phyloP scores from a whole-genome alignment of 2,797 vertebrate species.

The Varecia variegata region DNA sequence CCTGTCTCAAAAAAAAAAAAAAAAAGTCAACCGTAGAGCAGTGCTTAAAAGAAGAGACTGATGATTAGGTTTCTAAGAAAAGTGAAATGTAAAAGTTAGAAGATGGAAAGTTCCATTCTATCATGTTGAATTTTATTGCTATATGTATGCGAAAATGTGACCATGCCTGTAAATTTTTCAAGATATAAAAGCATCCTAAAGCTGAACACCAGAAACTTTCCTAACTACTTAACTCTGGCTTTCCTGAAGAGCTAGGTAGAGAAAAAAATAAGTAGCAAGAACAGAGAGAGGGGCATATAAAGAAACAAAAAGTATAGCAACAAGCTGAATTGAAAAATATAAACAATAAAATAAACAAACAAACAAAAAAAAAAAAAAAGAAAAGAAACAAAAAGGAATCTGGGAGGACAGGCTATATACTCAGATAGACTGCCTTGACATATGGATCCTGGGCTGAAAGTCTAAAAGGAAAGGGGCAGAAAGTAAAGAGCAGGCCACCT shows the following conservation, averaged over 20 bases:
- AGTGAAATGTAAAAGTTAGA: conserved; percentile 4
- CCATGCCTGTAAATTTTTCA: not conserved
- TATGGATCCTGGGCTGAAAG: not conserved
- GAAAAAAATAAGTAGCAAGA: not conserved
- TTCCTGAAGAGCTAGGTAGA: not conserved
- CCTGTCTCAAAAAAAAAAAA: not conserved
- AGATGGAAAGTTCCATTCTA: not conserved
- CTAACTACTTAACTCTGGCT: not conserved
- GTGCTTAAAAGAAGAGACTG: not conserved
- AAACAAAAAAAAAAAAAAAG: too few relatives aligned
- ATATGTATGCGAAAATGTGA: not conserved
- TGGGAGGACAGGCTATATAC: not conserved
- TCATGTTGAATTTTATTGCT: not conserved
- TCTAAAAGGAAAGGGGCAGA: not conserved
- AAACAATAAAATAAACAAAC: too few relatives aligned
- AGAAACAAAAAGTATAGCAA: conserved; percentile 33
- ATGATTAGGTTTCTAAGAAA: not conserved
- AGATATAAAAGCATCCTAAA: not conserved
- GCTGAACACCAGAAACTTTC: not conserved
- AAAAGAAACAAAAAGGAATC: conserved; percentile 11
- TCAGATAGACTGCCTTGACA: not conserved
- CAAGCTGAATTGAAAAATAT: too few relatives aligned
- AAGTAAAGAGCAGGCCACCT: conserved; percentile 74
- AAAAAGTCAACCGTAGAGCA: not conserved
- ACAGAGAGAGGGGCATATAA: not conserved